These are phyloP conservation scores for Saimiri boliviensis DNA, from an alignment of 2,113 vertebrate species.

Conservation along the genomic window DNA sequence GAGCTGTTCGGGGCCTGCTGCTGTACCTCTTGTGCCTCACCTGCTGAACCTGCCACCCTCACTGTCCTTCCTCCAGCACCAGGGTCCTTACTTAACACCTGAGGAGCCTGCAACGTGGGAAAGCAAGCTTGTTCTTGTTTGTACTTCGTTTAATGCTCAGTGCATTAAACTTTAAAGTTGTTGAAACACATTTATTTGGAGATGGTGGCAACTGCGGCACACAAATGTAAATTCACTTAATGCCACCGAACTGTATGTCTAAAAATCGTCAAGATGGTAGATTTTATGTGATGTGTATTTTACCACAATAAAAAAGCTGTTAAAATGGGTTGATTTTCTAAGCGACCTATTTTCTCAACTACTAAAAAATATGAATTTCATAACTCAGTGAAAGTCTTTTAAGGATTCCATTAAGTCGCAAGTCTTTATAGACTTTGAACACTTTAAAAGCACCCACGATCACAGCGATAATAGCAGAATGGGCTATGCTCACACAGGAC, in stretches of 20 bases:
- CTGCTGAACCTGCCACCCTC: fast-evolving
- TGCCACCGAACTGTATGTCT: background rate
- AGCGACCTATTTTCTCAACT: background rate
- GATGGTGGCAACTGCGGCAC: fast-evolving
- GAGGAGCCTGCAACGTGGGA: background rate
- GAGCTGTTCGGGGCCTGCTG: fast-evolving
- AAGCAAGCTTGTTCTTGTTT: background rate
- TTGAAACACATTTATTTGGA: background rate
- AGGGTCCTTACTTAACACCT: background rate
- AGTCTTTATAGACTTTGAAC: background rate
- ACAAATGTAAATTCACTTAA: background rate
- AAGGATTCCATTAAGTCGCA: background rate
- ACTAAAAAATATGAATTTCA: background rate
- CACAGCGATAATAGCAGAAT: background rate
- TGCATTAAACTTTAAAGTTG: background rate
- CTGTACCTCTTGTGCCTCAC: background rate
- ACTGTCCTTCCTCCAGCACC: background rate
- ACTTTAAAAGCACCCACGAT: background rate
- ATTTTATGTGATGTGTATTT: background rate
- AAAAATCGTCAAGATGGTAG: background rate
- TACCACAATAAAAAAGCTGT: background rate
- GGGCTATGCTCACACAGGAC: background rate
- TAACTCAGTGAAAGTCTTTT: background rate
- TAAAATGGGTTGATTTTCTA: background rate
- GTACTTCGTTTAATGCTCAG: background rate